phyloP scores from a whole-genome alignment of 2,797 vertebrate genomes.

The Pelodytes ibericus region DNA sequence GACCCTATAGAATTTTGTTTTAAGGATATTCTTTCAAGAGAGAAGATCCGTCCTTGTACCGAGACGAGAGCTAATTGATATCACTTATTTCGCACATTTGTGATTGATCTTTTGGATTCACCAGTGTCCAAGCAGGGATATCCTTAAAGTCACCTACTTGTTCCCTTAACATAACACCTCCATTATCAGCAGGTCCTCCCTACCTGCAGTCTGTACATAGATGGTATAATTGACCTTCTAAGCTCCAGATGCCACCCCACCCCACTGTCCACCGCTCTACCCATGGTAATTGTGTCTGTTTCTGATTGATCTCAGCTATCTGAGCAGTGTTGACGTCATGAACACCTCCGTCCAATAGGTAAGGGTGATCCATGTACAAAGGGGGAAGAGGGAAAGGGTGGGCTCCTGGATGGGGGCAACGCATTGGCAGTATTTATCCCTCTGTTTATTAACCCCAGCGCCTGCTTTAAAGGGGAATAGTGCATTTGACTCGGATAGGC shows the following conservation, averaged over 20 bases:
- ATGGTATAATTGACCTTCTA: constrained; percentile 1
- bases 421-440: constrained; percentile 83
- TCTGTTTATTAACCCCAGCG: constrained; percentile 82
- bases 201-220: background rate
- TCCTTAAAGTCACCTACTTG: too few relatives aligned
- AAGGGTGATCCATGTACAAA: constrained; percentile 98
- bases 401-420: constrained; percentile 76
- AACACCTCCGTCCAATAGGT: constrained; percentile 99
- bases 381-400: constrained; percentile 87
- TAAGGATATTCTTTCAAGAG: too few relatives aligned
- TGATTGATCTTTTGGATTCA: background rate
- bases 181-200: background rate
- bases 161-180: too few relatives aligned
- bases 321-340: constrained; percentile 99
- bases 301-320: constrained; percentile 99
- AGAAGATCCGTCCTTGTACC: too few relatives aligned
- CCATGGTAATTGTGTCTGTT: constrained; percentile 93
- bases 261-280: constrained; percentile 19
- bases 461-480: constrained; percentile 98
- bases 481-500: constrained; percentile 10
- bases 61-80: too few relatives aligned
- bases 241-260: background rate
- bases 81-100: too few relatives aligned
- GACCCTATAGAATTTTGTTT: too few relatives aligned
- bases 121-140: background rate